Evolutionary conservation across 1,140 invertebrate genomes (phyloP), one percentile per base, ranked within the genome.

Genomic region (Acromyrmex heyeri): DNA sequence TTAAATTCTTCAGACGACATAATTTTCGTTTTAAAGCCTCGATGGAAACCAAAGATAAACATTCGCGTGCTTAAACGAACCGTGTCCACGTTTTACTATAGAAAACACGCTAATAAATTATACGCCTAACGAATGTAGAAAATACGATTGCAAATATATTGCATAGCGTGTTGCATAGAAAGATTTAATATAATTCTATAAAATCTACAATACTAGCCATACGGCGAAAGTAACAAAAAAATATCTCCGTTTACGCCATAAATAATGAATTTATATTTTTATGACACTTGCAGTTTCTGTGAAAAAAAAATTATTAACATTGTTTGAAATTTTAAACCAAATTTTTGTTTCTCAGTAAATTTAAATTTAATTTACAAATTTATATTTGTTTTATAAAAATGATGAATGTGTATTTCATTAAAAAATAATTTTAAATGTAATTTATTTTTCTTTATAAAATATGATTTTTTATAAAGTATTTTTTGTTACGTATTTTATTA

Each of bases 1-100:
- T 50, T 59, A 72, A 72, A 53, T 34, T 16, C 30, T 14, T 27
- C 57, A 57, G 62, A 21, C 67, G 16, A 57, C 72, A 76, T 65
- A 30, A 57, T 64, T 44, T 34, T 70, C 55, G 16, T 77, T 77
- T 79, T 62, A 48, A 61, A 78, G 76, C 21, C 48, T 64, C 1
- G 86, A 90, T 75, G 76, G 59, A 69, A 57, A 79, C 62, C 62
- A 38, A 77, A 72, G 77, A 86, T 83, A 73, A 90, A 67, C 12
- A 3, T 14, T 55, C 59, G 59, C 30, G 48, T 8, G 64, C 64
- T 70, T 69, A 69, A 81, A 44, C 77, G 30, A 81, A 21, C 30
- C 50, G 14, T 62, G 38, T 77, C 16, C 7, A n/a, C n/a, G 21
- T 69, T 38, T 30, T 69, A 65, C 34, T 24, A 34, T 55, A 38